Conservation (phyloP, 2,888 invertebrate genomes). For the Tenodera sinensis region DNA sequence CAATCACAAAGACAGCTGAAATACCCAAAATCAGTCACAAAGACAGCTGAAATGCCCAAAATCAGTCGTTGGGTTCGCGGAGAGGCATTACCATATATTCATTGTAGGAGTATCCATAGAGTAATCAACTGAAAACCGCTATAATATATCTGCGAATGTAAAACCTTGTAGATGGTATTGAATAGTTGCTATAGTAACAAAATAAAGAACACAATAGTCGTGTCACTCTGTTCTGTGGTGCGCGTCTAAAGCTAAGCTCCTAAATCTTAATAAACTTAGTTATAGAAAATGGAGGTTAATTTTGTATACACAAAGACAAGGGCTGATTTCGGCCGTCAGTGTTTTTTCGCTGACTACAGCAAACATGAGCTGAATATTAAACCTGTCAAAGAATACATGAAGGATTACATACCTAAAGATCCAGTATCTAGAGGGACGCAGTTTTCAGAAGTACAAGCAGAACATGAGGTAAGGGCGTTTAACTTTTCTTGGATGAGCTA, state of each 20-base stretch:
- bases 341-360: slow-evolving; percentile 65
- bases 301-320: slow-evolving; percentile 66
- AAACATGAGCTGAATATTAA: slow-evolving; percentile 37
- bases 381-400: slow-evolving; percentile 54
- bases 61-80: too few species aligned
- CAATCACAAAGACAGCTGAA: too few species aligned
- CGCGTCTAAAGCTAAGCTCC: not conserved
- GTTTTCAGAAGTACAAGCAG: slow-evolving; percentile 56
- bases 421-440: slow-evolving; percentile 62
- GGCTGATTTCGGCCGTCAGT: slow-evolving; percentile 66
- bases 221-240: not conserved
- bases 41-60: too few species aligned
- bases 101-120: too few species aligned
- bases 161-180: too few species aligned
- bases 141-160: too few species aligned
- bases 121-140: too few species aligned
- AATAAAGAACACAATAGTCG: not conserved
- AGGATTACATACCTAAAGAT: slow-evolving; percentile 58
- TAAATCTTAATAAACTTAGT: not conserved
- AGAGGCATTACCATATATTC: too few species aligned
- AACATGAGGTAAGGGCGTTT: slow-evolving; percentile 56
- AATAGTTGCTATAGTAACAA: not conserved
- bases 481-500: too few species aligned
- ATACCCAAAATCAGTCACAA: too few species aligned
- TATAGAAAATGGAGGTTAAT: slow-evolving; percentile 36